Percentiles rank a stretch among this genome's conserved stretches.
These are phyloP conservation scores for Ichneumoninae sp. DNA, from an alignment of 2,888 invertebrate genomes.

Conservation along the genomic window DNA sequence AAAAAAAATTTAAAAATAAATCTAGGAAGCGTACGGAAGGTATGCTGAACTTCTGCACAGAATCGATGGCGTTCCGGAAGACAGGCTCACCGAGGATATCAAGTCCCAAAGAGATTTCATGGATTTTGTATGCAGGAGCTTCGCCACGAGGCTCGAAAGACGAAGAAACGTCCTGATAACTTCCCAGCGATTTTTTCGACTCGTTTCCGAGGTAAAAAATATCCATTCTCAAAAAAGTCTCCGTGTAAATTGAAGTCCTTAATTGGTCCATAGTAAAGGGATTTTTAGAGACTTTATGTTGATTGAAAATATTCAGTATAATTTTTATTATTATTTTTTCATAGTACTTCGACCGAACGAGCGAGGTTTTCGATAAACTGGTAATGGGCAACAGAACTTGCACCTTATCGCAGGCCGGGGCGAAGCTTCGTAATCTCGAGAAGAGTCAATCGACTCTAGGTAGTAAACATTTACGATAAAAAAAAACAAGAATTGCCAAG, in stretches of 20 bases:
- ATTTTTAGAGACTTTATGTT: conserved; percentile 7
- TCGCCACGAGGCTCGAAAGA: conserved; percentile 90
- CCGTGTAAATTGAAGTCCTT: neutral
- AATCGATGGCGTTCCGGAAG: conserved; percentile 87
- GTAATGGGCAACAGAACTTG: conserved; percentile 87
- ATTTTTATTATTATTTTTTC: conserved; percentile 57
- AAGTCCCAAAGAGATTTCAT: conserved; percentile 91
- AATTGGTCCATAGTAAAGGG: neutral
- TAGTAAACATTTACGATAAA: conserved; percentile 77
- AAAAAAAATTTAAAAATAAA: conserved; percentile 24
- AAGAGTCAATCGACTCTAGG: conserved; percentile 87
- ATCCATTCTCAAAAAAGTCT: neutral
- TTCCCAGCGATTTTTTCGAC: conserved; percentile 90
- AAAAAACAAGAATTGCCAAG: neutral
- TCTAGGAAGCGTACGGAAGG: conserved; percentile 90
- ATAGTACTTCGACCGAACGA: conserved; percentile 88
- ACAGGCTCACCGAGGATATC: conserved; percentile 86
- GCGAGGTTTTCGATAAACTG: conserved; percentile 88
- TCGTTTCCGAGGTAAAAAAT: conserved; percentile 88
- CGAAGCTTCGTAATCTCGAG: conserved; percentile 86
- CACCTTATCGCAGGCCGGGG: conserved; percentile 86
- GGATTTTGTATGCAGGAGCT: conserved; percentile 92
- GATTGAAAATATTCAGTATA: neutral
- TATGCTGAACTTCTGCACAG: conserved; percentile 92
- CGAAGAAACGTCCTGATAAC: conserved; percentile 90